Percentiles rank a stretch among this genome's conserved stretches.
These are phyloP conservation scores for Drosophila pachea DNA, from an alignment of 1,140 invertebrate species.

Conservation along the genomic window DNA sequence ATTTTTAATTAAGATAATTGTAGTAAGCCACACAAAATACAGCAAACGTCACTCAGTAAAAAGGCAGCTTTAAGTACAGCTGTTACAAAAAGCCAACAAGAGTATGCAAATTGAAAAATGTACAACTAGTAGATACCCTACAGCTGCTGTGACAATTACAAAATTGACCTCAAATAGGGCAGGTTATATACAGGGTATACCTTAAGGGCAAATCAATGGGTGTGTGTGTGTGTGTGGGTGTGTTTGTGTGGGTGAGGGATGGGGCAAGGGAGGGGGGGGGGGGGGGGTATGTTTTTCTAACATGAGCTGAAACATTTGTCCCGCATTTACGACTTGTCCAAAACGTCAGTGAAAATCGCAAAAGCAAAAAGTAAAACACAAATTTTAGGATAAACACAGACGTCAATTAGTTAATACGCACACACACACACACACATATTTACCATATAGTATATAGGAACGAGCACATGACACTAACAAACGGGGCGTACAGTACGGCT, in stretches of 20 bases:
- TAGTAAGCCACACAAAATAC: slow-evolving; percentile 40
- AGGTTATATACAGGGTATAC: too few relatives aligned
- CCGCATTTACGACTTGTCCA: slow-evolving; percentile 32
- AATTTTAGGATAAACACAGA: slow-evolving; percentile 53
- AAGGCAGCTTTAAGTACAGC: slow-evolving; percentile 21
- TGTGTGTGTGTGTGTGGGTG: too few relatives aligned
- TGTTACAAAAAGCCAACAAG: slow-evolving; percentile 6
- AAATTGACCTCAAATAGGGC: too few relatives aligned
- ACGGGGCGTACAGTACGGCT: slow-evolving; percentile 51
- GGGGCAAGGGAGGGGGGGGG: too few relatives aligned
- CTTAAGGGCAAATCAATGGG: too few relatives aligned
- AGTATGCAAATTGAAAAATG: neutral
- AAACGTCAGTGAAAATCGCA: slow-evolving; percentile 62
- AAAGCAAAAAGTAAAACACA: slow-evolving; percentile 19
- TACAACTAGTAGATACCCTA: neutral
- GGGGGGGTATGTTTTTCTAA: too few relatives aligned
- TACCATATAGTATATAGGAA: neutral
- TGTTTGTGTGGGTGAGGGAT: too few relatives aligned
- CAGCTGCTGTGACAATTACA: too few relatives aligned
- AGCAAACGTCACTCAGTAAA: neutral
- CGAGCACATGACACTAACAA: slow-evolving; percentile 3
- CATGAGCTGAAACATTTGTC: slow-evolving; percentile 62
- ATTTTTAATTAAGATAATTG: slow-evolving; percentile 75
- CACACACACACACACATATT: neutral
- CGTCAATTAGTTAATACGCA: slow-evolving; percentile 73